Base-by-base conservation (phyloP, 1,140 invertebrate genomes). In the Cydia strobilella region DNA sequence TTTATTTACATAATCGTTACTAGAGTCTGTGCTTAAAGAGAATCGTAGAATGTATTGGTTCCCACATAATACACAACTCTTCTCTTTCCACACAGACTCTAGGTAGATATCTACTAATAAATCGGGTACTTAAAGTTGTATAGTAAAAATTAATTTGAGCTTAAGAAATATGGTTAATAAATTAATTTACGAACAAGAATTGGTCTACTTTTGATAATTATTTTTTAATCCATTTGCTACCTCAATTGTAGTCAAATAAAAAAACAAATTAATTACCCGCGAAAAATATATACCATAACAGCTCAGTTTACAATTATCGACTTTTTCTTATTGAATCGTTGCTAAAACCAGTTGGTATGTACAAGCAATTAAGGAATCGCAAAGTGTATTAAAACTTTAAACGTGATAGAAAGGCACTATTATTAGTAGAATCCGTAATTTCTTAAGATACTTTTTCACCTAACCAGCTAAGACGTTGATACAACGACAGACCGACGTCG, bases 401-500 rank as follows among this genome's bases (percentile, higher is more conserved):
- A 18, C n/a, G 12, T n/a, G 15, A 51, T 18, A 51, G n/a, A 51
- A 51, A 51, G 48, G 15, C n/a, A 51, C 48, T n/a, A 18, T 51
- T 18, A 51, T 51, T 51, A 51, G 15, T 51, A 51, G 48, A 51
- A 51, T 18, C 48, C n/a, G 12, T 66, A 66, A 66, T 27, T 66
- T 35, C 63, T 27, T 35, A 69, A 69, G 65, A 73, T 23, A 27
- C 18, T 48, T 51, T 51, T 54, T 42, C 65, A 23, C n/a, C 65
- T 69, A 69, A 69, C 65, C 18, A 23, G 35, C 31, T n/a, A 18
- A 69, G 65, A 69, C 65, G 35, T 69, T 69, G n/a, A 69, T 59
- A 75, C 62, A 72, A 78, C 78, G 77, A 62, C 62, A 77, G 69
- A 31, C 75, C 73, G 84, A 82, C 82, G 79, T 86, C 81, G 84